Evolutionary conservation across 2,797 vertebrate genomes (phyloP).

Genomic region (Loriculus beryllinus): DNA sequence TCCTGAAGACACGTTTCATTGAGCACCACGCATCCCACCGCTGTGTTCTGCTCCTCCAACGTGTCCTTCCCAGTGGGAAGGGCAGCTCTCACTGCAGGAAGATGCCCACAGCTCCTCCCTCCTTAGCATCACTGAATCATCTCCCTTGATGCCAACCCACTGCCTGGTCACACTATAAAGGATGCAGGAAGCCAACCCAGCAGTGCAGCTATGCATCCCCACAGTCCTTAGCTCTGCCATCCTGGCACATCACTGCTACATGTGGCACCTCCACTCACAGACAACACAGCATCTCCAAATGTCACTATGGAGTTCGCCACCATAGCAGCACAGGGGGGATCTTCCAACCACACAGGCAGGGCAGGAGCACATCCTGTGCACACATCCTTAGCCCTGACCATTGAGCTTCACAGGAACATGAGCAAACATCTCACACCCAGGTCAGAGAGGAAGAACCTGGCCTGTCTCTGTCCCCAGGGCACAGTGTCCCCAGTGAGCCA

Average conservation of each 20-base stretch:
- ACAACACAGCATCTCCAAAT: not conserved
- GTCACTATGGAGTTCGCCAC: not conserved
- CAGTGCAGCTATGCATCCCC: not conserved
- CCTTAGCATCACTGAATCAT: not conserved
- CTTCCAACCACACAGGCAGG: not conserved
- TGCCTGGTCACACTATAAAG: not conserved
- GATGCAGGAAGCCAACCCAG: not conserved
- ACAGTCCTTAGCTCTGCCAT: not conserved
- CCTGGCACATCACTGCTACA: not conserved
- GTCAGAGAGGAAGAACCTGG: not conserved
- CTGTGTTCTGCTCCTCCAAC: not conserved
- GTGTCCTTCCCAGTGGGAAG: not conserved
- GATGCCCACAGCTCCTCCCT: not conserved
- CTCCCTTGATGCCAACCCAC: not conserved
- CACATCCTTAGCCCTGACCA: not conserved
- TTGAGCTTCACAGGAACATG: not conserved
- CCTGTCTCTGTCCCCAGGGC: not conserved
- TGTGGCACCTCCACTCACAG: not conserved
- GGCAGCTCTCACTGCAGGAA: not conserved
- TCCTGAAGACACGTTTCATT: not conserved
- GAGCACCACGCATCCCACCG: not conserved
- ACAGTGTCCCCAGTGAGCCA: not conserved
- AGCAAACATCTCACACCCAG: not conserved
- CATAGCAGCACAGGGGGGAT: fast-evolving
- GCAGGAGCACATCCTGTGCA: not conserved